Evolutionary conservation across 2,113 vertebrate genomes (phyloP), one percentile per base, ranked within the genome.

Genomic region (Triplophysa rosa): DNA sequence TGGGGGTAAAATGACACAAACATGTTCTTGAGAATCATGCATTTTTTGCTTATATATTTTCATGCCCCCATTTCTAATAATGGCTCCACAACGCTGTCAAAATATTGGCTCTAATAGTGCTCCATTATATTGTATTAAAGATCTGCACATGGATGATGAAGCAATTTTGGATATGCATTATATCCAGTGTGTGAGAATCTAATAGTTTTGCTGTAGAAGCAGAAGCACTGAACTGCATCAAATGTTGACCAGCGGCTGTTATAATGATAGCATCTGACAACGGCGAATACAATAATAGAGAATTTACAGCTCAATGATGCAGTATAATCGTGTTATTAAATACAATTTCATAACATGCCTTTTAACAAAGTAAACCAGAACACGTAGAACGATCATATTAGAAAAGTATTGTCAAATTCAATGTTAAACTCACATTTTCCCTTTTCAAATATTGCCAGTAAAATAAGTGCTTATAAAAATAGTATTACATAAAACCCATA

Each of bases 251-350:
- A 59, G 54, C 40, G 33, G 54, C 70, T 59, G 54, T 54, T 37
- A 23, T 68, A 68, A 68, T 69, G 65, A 61, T 40, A 47, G 19
- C 4, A 10, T 58, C 29, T 49, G 29, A 71, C 17, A 37, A 59
- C 4, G 14, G 17, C 45, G 54, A 40, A 78, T 21, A n/a, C 52
- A 73, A 73, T 24, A 21, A 40, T 42, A 72, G 54, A 40, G 3
- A 59, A 72, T 72, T 59, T 72, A 72, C 70, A 73, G 54, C 33
- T 73, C 70, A 61, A 40, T 73, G 70, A 73, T 42, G 77, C 77
- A 79, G 24, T 33, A 58, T 16, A 65, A 33, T 52, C 4, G 2
- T 23, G 29, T 17, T 37, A 72, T 72, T 59, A 19, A 72, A 72
- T 8, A 58, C 11, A 23, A 72, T 59, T 58, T 59, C 69, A 23